Percentiles rank a stretch among this genome's conserved stretches.
These are phyloP conservation scores for Metellina segmentata DNA, from an alignment of 2,888 invertebrate species.

Conservation along the genomic window DNA sequence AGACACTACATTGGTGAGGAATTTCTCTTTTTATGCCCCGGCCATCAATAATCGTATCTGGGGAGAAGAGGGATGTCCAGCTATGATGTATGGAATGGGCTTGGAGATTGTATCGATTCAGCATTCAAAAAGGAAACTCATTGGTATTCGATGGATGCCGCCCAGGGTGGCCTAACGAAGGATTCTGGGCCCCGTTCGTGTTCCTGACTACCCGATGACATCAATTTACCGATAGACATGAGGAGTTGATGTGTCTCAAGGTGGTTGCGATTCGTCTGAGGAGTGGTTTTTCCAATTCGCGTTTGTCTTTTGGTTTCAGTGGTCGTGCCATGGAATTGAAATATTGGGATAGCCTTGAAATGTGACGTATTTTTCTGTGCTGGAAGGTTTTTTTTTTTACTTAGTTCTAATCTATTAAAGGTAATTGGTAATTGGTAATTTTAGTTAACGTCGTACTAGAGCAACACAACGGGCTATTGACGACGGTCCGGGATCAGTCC, in stretches of 20 bases:
- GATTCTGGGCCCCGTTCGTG: background rate
- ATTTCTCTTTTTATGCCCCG: background rate
- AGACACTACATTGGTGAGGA: background rate
- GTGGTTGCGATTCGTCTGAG: background rate
- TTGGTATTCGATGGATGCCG: constrained; percentile 34
- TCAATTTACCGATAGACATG: background rate
- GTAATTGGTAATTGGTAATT: too few relatives aligned
- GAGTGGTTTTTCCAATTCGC: background rate
- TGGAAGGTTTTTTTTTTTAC: too few relatives aligned
- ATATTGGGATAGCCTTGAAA: background rate
- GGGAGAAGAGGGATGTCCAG: background rate
- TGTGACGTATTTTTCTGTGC: background rate
- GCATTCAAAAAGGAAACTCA: constrained; percentile 16
- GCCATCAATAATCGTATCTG: background rate
- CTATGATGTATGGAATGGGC: background rate
- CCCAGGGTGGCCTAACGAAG: constrained; percentile 2
- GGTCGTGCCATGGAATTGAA: background rate
- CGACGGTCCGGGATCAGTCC: too few relatives aligned
- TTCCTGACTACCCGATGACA: background rate
- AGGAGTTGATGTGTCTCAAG: background rate
- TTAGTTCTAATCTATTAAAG: too few relatives aligned
- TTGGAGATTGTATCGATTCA: constrained; percentile 4
- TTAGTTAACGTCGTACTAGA: too few relatives aligned
- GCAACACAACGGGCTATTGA: too few relatives aligned
- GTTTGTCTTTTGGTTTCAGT: background rate